These are phyloP conservation scores for Creontiades dilutus DNA, from an alignment of 2,888 invertebrate species.

Conservation along the genomic window DNA sequence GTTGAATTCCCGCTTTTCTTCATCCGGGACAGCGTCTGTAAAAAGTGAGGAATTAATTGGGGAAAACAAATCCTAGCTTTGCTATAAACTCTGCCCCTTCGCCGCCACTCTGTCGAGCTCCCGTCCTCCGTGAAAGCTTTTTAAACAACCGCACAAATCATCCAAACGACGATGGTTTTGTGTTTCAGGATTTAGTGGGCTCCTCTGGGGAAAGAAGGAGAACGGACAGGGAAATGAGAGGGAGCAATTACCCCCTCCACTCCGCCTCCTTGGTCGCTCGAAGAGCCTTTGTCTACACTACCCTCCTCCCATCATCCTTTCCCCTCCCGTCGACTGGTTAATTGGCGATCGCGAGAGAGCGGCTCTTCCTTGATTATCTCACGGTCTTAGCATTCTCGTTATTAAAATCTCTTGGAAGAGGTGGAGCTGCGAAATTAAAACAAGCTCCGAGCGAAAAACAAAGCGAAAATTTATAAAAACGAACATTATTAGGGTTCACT, in stretches of 20 bases:
- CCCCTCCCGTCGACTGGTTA: constrained; percentile 22
- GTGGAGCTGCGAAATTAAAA: not conserved
- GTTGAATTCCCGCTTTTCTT: not conserved
- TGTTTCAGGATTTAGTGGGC: constrained; percentile 40
- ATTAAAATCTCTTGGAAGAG: constrained; percentile 12
- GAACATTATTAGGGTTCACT: too few relatives aligned
- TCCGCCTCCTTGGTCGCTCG: not conserved
- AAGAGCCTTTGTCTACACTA: constrained; percentile 7
- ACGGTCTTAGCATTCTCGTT: constrained; percentile 36
- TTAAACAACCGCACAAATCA: constrained; percentile 54
- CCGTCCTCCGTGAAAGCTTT: constrained; percentile 18
- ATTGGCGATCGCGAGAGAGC: constrained; percentile 46
- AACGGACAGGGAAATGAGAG: constrained; percentile 41
- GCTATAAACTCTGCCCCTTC: not conserved
- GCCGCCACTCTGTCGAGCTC: not conserved
- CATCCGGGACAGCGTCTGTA: not conserved
- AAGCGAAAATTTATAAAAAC: not conserved
- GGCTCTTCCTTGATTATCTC: constrained; percentile 47
- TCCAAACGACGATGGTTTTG: constrained; percentile 55
- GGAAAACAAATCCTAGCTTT: constrained; percentile 24
- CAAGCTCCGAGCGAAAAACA: not conserved
- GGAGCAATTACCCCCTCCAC: constrained; percentile 42
- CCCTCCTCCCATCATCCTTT: not conserved
- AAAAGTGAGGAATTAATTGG: constrained; percentile 2
- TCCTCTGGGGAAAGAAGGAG: not conserved